Evolutionary conservation across 2,888 invertebrate species (phyloP).

Genomic region (Meloe dianella): DNA sequence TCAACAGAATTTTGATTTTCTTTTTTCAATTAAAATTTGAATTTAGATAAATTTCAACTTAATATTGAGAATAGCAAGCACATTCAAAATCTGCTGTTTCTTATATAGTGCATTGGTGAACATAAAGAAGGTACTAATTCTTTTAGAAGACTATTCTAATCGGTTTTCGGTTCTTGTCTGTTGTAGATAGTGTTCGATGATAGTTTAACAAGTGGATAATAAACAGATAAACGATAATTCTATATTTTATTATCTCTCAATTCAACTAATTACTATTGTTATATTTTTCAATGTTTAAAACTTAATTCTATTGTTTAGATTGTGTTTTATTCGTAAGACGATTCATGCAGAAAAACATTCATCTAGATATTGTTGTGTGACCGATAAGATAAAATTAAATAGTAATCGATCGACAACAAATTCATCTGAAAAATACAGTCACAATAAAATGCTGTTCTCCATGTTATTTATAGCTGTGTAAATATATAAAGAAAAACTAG

Average conservation of each 20-base stretch:
- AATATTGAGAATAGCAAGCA: slow-evolving; percentile 3
- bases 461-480: background rate
- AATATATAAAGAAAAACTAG: background rate
- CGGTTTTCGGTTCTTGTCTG: too few species aligned
- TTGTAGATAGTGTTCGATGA: slow-evolving; percentile 18
- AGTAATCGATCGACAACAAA: background rate
- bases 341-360: background rate
- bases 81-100: slow-evolving; percentile 23
- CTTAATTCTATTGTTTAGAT: too few species aligned
- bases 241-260: slow-evolving; percentile 7
- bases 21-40: background rate
- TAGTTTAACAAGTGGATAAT: slow-evolving; percentile 19
- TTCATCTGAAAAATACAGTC: too few species aligned
- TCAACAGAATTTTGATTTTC: background rate
- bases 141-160: too few species aligned
- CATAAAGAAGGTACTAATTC: slow-evolving; percentile 26
- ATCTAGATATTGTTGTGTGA: too few species aligned
- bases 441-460: too few species aligned
- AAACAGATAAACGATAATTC: slow-evolving; percentile 15
- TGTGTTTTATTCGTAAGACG: too few species aligned
- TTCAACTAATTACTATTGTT: background rate
- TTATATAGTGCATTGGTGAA: slow-evolving; percentile 28
- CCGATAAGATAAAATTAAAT: background rate
- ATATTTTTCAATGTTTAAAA: background rate
- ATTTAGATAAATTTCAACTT: background rate